Percentiles rank a stretch among this genome's conserved stretches.
Evolutionary conservation across 1,140 invertebrate species (phyloP).

Genomic region (Harpegnathos saltator): DNA sequence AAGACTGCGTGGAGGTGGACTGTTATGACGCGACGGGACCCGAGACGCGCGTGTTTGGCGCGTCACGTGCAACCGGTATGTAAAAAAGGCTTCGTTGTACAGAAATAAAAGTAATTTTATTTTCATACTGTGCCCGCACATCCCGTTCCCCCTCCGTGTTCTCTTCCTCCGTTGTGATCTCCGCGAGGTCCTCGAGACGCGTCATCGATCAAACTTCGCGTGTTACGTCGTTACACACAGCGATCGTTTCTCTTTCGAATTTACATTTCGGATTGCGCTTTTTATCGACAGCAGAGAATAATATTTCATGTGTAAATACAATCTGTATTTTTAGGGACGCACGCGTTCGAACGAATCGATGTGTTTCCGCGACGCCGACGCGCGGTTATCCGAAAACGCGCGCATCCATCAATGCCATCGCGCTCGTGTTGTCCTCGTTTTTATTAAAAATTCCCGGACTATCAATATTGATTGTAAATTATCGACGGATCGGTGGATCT

Average conservation of each 20-base stretch:
- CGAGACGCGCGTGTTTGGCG: constrained; percentile 10
- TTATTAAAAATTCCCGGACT: background rate
- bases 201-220: too few relatives aligned
- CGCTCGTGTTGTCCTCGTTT: background rate
- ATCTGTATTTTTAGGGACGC: background rate
- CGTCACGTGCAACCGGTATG: constrained; percentile 18
- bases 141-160: background rate
- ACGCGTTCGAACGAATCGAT: background rate
- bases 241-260: background rate
- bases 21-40: constrained; percentile 8
- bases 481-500: too few relatives aligned
- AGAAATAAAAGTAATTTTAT: constrained; percentile 55
- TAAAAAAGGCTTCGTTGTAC: constrained; percentile 34
- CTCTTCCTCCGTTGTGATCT: background rate
- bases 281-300: background rate
- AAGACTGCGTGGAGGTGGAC: constrained; percentile 24
- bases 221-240: background rate
- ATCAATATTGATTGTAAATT: constrained; percentile 9
- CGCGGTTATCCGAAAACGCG: background rate
- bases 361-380: background rate
- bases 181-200: background rate
- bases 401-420: background rate
- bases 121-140: constrained; percentile 40
- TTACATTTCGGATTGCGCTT: background rate
- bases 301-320: background rate